Percentiles rank a stretch among this genome's conserved stretches.
phyloP scores from a whole-genome alignment of 2,113 vertebrate species.

The Oenanthe oenanthe region DNA sequence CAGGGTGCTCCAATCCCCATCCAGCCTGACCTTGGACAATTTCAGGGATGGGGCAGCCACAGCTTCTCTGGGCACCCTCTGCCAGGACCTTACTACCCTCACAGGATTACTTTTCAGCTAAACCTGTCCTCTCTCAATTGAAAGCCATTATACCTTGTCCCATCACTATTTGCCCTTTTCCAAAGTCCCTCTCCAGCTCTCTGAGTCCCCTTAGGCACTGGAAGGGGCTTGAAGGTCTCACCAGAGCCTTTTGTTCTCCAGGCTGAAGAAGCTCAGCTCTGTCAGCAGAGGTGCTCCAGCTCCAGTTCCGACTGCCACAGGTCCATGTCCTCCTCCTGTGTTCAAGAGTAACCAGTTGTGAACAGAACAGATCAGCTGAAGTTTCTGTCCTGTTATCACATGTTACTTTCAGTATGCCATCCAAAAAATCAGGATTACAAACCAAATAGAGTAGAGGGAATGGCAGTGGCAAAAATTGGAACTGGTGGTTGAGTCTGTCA shows the following conservation, averaged over 20 bases:
- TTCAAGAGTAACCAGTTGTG: background rate
- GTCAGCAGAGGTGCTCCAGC: background rate
- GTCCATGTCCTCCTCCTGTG: background rate
- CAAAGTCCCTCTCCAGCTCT: background rate
- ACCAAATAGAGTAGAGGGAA: background rate
- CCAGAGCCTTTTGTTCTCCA: background rate
- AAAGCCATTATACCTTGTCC: background rate
- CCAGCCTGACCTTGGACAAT: background rate
- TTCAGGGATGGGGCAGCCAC: background rate
- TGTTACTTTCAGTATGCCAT: background rate
- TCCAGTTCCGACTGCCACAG: background rate
- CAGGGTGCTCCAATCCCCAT: background rate
- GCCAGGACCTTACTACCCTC: background rate
- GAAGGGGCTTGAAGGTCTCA: background rate
- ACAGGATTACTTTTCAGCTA: no score
- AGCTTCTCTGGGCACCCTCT: background rate
- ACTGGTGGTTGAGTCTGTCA: rapidly evolving
- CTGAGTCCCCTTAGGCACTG: background rate
- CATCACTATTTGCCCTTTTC: background rate
- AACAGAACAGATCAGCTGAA: background rate
- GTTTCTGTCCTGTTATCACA: background rate
- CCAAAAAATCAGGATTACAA: background rate
- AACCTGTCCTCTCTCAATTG: background rate
- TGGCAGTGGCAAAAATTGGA: background rate
- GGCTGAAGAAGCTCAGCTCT: background rate